These are phyloP conservation scores for Spodoptera litura DNA, from an alignment of 1,140 invertebrate genomes.

Conservation along the genomic window DNA sequence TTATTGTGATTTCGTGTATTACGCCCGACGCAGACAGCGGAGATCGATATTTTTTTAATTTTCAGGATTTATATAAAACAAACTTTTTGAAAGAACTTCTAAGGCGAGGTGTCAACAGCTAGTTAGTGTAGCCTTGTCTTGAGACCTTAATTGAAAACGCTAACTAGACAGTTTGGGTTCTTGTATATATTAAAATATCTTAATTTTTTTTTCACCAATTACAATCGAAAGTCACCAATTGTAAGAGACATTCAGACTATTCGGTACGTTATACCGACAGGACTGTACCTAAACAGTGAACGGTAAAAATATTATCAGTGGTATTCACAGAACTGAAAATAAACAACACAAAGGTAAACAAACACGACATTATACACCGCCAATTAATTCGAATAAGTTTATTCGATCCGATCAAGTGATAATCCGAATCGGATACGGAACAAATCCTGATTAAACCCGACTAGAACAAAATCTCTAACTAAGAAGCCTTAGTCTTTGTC, in stretches of 20 bases:
- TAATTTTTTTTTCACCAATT: no score
- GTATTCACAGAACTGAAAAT: background rate
- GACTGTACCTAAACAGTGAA: no score
- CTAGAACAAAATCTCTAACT: constrained; percentile 20
- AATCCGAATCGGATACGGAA: constrained; percentile 4
- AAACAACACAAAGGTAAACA: background rate
- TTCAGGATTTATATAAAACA: background rate
- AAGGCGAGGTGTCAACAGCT: no score
- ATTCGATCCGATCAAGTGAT: background rate
- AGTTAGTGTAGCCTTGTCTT: no score
- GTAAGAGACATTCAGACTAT: no score
- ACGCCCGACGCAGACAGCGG: background rate
- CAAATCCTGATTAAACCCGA: constrained; percentile 24
- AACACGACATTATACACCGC: background rate
- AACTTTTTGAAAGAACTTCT: background rate
- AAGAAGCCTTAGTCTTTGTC: constrained; percentile 39
- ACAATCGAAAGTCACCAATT: no score
- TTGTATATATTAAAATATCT: no score
- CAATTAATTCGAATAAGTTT: background rate
- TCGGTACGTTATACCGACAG: no score
- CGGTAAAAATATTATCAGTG: background rate
- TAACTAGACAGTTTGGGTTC: no score
- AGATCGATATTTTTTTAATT: constrained; percentile 17
- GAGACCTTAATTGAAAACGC: no score
- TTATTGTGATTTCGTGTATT: constrained; percentile 21